phyloP scores from a whole-genome alignment of 1,140 invertebrate species.

The Nilaparvata lugens region DNA sequence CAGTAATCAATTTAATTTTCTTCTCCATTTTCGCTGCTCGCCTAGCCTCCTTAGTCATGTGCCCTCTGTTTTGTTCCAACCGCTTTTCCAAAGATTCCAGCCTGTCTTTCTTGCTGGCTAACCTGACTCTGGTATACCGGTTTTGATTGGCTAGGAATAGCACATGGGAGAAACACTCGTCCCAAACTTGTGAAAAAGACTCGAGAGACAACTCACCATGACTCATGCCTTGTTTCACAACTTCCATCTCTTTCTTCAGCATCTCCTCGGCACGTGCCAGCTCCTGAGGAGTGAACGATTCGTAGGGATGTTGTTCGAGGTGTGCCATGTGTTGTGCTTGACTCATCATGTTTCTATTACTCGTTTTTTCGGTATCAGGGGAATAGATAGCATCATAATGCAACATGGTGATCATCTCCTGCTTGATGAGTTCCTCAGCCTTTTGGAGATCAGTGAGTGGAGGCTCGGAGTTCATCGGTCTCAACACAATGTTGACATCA shows the following conservation, averaged over 20 bases:
- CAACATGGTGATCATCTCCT: conserved; percentile 94
- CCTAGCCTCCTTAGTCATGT: conserved; percentile 94
- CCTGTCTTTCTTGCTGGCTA: conserved; percentile 91
- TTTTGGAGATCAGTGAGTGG: conserved; percentile 82
- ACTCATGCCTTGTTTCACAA: conserved; percentile 87
- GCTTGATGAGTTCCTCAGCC: conserved; percentile 95
- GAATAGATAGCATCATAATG: conserved; percentile 76
- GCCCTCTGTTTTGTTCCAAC: conserved; percentile 83
- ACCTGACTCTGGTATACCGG: conserved; percentile 84
- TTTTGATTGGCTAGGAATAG: conserved; percentile 81
- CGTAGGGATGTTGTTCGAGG: conserved; percentile 79
- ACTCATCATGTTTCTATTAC: conserved; percentile 24
- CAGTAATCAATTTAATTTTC: conserved; percentile 89
- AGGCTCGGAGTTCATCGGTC: conserved; percentile 58
- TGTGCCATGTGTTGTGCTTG: conserved; percentile 63
- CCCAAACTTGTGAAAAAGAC: conserved; percentile 92
- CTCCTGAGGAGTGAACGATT: conserved; percentile 60
- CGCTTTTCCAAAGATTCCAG: conserved; percentile 88
- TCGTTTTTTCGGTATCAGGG: conserved; percentile 41
- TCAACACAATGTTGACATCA: conserved; percentile 77
- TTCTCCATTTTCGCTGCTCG: conserved; percentile 96
- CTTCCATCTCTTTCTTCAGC: conserved; percentile 73
- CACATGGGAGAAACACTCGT: conserved; percentile 84
- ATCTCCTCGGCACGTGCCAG: conserved; percentile 48
- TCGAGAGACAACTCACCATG: conserved; percentile 89